These are phyloP conservation scores for Bufotes viridis DNA, from an alignment of 2,797 vertebrate species.

Conservation along the genomic window DNA sequence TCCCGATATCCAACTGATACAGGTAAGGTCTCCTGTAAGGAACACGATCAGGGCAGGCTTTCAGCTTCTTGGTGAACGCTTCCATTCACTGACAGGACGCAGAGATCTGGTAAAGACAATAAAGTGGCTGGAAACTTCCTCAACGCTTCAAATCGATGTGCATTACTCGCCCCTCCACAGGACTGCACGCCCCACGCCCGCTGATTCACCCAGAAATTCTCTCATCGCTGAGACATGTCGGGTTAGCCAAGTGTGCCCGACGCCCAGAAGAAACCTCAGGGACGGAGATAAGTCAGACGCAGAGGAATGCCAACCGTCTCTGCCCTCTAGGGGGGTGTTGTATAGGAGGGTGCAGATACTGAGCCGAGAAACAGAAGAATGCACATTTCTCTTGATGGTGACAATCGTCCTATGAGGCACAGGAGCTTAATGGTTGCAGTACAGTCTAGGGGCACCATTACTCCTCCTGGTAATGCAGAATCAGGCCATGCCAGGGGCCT, in stretches of 20 bases:
- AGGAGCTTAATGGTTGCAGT: too few species aligned
- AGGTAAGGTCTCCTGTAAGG: background rate
- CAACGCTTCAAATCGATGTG: too few species aligned
- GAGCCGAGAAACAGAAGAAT: too few species aligned
- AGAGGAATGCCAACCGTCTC: background rate
- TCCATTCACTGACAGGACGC: background rate
- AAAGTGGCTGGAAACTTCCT: too few species aligned
- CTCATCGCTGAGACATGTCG: background rate
- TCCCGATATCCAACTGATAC: background rate
- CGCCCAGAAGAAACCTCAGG: background rate
- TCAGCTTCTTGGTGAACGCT: background rate
- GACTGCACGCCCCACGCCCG: background rate
- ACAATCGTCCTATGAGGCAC: too few species aligned
- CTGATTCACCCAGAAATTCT: conserved; percentile 13
- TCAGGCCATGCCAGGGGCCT: too few species aligned
- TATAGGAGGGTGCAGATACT: too few species aligned
- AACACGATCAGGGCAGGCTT: background rate
- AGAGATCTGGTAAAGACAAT: background rate
- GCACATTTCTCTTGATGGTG: too few species aligned
- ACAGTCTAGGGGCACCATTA: too few species aligned
- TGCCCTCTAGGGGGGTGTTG: background rate
- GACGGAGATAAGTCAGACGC: background rate
- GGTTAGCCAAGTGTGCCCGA: background rate
- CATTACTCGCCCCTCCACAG: background rate
- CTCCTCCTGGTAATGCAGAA: too few species aligned